Evolutionary conservation across 2,113 vertebrate genomes (phyloP).

Genomic region (Hippocampus barbouri): DNA sequence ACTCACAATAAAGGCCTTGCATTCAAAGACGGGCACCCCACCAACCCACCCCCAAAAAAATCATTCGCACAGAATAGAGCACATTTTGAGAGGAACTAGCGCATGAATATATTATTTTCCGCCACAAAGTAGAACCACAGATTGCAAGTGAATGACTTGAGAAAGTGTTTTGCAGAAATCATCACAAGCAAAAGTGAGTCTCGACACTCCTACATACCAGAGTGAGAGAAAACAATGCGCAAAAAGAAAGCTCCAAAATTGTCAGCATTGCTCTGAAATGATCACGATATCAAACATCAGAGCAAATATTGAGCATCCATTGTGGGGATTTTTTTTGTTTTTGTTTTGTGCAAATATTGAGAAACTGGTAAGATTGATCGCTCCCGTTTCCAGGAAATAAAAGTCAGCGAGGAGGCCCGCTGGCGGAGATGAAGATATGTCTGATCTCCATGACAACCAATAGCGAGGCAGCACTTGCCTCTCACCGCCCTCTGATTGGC

Average conservation of each 20-base stretch:
- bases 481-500: constrained; percentile 63
- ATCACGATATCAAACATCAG: neutral
- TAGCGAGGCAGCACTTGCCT: constrained; percentile 28
- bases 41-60: neutral
- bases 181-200: constrained; percentile 11
- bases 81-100: constrained; percentile 12
- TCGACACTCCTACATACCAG: constrained; percentile 1
- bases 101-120: constrained; percentile 21
- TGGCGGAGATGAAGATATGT: constrained; percentile 67
- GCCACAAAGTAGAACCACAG: constrained; percentile 15
- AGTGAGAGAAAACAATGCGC: constrained; percentile 16
- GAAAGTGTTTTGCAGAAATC: constrained; percentile 13
- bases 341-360: neutral
- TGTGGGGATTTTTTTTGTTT: neutral
- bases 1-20: neutral
- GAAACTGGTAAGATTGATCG: constrained; percentile 4
- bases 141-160: constrained; percentile 14
- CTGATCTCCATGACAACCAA: constrained; percentile 64
- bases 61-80: neutral
- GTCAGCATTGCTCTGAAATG: neutral
- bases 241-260: constrained; percentile 29
- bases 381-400: constrained; percentile 49
- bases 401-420: constrained; percentile 46
- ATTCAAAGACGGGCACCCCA: neutral
- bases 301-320: constrained; percentile 12